Evolutionary conservation across 1,140 invertebrate species (phyloP), one percentile per base, ranked within the genome.

Genomic region (Bombus superbus): DNA sequence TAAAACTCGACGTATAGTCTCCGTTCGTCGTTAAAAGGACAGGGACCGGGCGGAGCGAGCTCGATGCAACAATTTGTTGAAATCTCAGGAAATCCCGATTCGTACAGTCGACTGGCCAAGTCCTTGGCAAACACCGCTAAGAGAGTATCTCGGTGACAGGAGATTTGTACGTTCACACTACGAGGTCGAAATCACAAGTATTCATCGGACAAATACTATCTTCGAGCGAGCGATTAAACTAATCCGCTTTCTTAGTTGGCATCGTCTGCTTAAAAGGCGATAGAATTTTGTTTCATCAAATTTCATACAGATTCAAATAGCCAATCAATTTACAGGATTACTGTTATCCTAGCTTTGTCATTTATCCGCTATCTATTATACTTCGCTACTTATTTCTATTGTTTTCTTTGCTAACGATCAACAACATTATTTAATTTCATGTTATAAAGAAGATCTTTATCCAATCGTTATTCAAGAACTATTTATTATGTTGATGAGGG

Each of bases 21-120:
- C 79, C 44, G 77, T 73, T 83, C 59, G 75, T 89, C 85, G 88
- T 90, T 91, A 91, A 92, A 90, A 91, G 92, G 75, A 88, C 83
- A 76, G 88, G 88, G 88, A 91, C 87, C 77, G 74, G 85, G 71
- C 79, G 81, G 68, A 44, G 82, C 47, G 89, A 91, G 91, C 91
- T 90, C 86, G 74, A 77, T 47, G 86, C 84, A 91, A 93, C 91
- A 92, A 93, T 94, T 93, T 92, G 92, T 92, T 92, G 89, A 93
- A 93, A 94, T 93, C 93, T 92, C 87, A 71, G 47, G 85, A 93
- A 94, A 94, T 94, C 93, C 92, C 92, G 90, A 92, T 93, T 83
- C 88, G 89, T 83, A 77, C 80, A 91, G 92, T 89, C 88, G 90
- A 88, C 82, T 80, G 59, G 85, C 71, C 89, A 85, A 91, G 89